These are phyloP conservation scores for Acipenser transmontanus DNA, from an alignment of 2,797 vertebrate genomes.

Conservation along the genomic window DNA sequence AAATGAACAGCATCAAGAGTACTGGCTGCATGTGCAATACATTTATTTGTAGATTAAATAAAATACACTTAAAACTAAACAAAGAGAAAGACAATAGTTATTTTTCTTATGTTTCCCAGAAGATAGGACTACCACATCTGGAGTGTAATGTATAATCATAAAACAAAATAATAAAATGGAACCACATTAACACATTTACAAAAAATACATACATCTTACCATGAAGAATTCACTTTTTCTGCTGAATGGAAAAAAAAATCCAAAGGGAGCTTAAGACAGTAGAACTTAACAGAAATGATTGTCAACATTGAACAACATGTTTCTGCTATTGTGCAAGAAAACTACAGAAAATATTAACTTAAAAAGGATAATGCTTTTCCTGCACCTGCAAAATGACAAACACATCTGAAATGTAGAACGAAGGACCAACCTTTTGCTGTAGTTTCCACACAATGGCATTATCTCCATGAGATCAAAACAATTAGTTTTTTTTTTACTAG, in stretches of 20 bases:
- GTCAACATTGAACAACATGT: conserved; percentile 43
- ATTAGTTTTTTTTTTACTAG: conserved; percentile 30
- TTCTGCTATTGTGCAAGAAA: conserved; percentile 40
- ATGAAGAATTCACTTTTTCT: no score
- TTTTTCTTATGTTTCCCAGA: conserved; percentile 30
- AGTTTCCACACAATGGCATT: conserved; percentile 30
- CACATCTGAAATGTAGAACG: conserved; percentile 1
- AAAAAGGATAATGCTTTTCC: background rate
- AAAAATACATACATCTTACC: no score
- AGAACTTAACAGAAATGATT: conserved; percentile 25
- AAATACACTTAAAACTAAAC: conserved; percentile 12
- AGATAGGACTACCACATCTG: conserved; percentile 40
- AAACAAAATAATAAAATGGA: conserved; percentile 45
- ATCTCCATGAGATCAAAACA: conserved; percentile 55
- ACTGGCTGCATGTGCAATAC: conserved; percentile 43
- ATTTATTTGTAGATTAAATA: conserved; percentile 12
- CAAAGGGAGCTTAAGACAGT: background rate
- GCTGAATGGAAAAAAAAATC: background rate
- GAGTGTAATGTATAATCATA: conserved; percentile 46
- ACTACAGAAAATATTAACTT: background rate
- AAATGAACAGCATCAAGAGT: conserved; percentile 26
- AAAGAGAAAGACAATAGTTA: conserved; percentile 20
- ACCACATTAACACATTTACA: no score
- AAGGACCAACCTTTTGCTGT: conserved; percentile 10
- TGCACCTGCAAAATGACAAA: conserved; percentile 6